Evolutionary conservation across 2,888 invertebrate species (phyloP).

Genomic region (Caenorhabditis doughertyi): DNA sequence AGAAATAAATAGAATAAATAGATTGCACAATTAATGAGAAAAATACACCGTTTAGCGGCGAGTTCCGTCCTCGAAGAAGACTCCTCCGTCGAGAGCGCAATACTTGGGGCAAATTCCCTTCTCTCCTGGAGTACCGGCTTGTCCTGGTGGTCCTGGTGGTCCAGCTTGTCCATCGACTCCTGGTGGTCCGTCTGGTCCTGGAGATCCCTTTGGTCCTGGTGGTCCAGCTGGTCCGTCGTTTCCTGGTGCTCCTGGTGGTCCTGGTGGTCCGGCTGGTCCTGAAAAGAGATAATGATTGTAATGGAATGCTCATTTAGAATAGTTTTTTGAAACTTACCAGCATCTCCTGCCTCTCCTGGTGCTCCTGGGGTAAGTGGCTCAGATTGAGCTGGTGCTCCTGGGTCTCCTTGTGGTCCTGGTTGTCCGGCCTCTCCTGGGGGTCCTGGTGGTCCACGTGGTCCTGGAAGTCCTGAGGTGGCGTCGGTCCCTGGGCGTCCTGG

Average conservation of each 20-base stretch:
- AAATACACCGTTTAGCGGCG: slow-evolving; percentile 70
- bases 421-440: slow-evolving; percentile 70
- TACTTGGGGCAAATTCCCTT: slow-evolving; percentile 77
- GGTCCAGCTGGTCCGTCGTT: slow-evolving; percentile 79
- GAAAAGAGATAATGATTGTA: slow-evolving; percentile 32
- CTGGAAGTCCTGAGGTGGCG: slow-evolving; percentile 71
- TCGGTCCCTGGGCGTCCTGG: slow-evolving; percentile 76
- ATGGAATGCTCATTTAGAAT: neutral
- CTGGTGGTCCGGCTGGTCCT: slow-evolving; percentile 75
- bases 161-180: slow-evolving; percentile 76
- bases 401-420: slow-evolving; percentile 73
- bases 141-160: slow-evolving; percentile 77
- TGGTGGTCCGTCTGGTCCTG: slow-evolving; percentile 68
- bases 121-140: slow-evolving; percentile 73
- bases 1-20: slow-evolving; percentile 20
- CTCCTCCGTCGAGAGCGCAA: slow-evolving; percentile 75
- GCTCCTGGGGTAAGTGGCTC: slow-evolving; percentile 77
- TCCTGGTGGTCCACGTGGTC: slow-evolving; percentile 76
- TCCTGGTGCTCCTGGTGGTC: slow-evolving; percentile 77
- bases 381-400: slow-evolving; percentile 73
- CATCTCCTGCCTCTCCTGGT: slow-evolving; percentile 77
- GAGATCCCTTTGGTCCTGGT: slow-evolving; percentile 66
- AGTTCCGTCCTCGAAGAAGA: slow-evolving; percentile 80
- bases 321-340: slow-evolving; percentile 30
- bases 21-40: slow-evolving; percentile 63